Percentiles rank a stretch among this genome's conserved stretches.
Evolutionary conservation across 2,888 invertebrate genomes (phyloP).

Genomic region (Scaptomyza flava): DNA sequence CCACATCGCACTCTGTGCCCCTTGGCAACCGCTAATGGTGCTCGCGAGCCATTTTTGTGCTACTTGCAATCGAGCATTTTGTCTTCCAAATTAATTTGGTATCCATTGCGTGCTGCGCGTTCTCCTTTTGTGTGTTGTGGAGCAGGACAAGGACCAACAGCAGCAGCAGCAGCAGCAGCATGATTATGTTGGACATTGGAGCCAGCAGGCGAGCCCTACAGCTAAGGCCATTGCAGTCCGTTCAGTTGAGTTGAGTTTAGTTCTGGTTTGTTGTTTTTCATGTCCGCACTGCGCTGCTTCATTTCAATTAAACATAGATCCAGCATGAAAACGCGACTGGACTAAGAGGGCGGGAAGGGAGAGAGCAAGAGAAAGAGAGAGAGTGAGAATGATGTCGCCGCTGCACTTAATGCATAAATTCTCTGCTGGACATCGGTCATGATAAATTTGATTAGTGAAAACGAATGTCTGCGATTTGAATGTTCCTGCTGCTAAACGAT

Average conservation of each 20-base stretch:
- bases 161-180: slow-evolving; percentile 55
- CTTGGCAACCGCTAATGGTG: slow-evolving; percentile 62
- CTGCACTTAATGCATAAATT: slow-evolving; percentile 80
- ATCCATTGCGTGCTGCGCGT: slow-evolving; percentile 46
- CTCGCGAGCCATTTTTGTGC: slow-evolving; percentile 60
- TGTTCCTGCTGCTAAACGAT: slow-evolving; percentile 47
- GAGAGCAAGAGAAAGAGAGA: neutral
- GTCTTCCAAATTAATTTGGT: slow-evolving; percentile 79
- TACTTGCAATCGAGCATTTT: slow-evolving; percentile 73
- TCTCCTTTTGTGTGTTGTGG: slow-evolving; percentile 41
- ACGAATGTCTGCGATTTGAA: slow-evolving; percentile 29
- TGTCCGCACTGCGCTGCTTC: slow-evolving; percentile 54
- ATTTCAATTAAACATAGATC: slow-evolving; percentile 68
- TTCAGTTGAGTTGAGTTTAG: neutral
- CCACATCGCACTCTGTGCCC: neutral
- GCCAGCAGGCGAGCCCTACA: slow-evolving; percentile 32
- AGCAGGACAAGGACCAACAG: slow-evolving; percentile 8
- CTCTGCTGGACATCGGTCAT: slow-evolving; percentile 71
- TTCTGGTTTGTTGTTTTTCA: slow-evolving; percentile 24
- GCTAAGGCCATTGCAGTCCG: neutral
- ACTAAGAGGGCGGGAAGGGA: neutral
- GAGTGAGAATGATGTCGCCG: slow-evolving; percentile 32
- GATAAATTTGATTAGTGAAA: slow-evolving; percentile 54
- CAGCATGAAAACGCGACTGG: slow-evolving; percentile 39
- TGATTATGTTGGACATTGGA: slow-evolving; percentile 72